Conservation (phyloP, 2,888 invertebrate genomes). For the Schrankia costaestrigalis region DNA sequence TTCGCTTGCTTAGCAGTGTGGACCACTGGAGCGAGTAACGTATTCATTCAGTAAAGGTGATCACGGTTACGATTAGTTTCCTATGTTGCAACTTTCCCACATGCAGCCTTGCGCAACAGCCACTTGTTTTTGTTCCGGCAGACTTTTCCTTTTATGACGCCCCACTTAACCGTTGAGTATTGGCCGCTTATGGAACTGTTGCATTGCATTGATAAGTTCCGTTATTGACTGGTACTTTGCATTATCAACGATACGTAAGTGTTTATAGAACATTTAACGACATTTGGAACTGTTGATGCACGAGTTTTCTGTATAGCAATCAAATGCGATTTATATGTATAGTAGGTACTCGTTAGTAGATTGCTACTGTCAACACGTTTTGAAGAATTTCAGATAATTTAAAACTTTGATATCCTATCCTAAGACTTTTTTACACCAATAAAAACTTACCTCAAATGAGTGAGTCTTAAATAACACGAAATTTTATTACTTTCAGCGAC, state of each 20-base stretch:
- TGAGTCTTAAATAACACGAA: slow-evolving; percentile 1
- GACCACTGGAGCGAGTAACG: slow-evolving; percentile 56
- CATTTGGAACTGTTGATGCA: not conserved
- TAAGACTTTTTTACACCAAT: too few species aligned
- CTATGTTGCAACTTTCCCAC: slow-evolving; percentile 74
- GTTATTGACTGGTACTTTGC: slow-evolving; percentile 42
- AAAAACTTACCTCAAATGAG: too few species aligned
- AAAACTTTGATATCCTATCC: too few species aligned
- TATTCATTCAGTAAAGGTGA: slow-evolving; percentile 50
- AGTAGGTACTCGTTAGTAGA: too few species aligned
- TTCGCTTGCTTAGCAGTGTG: slow-evolving; percentile 33
- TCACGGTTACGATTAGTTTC: slow-evolving; percentile 60
- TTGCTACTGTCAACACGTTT: too few species aligned
- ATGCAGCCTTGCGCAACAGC: slow-evolving; percentile 71
- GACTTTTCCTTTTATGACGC: slow-evolving; percentile 68
- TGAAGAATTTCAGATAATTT: too few species aligned
- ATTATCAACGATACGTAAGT: slow-evolving; percentile 35
- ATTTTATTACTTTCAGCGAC: slow-evolving; percentile 55
- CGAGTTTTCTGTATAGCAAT: not conserved
- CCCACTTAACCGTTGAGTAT: slow-evolving; percentile 46
- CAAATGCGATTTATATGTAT: not conserved
- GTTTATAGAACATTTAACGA: slow-evolving; percentile 27
- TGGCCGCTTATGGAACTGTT: slow-evolving; percentile 42
- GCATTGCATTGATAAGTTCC: slow-evolving; percentile 53
- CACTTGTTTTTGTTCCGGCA: slow-evolving; percentile 69